Evolutionary conservation across 2,797 vertebrate genomes (phyloP), one percentile per base, ranked within the genome.

Genomic region (Rhinatrema bivittatum): DNA sequence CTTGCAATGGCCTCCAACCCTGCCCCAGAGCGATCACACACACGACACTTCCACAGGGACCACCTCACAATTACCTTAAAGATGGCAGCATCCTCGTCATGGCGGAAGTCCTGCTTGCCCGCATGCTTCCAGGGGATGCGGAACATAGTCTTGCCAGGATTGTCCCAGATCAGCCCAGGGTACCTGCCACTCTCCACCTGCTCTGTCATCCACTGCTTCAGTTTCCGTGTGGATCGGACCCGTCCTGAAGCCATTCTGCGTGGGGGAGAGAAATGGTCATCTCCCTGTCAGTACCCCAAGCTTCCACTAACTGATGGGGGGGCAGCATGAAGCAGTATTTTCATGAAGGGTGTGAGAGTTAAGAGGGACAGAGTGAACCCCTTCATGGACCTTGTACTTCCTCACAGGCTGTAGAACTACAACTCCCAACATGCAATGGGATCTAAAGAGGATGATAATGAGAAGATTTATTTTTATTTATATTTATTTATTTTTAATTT

Each of bases 61-160:
- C n/a, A n/a, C n/a, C 32, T 5, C 13, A 20, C 9, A 6, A 12
- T 17, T 18, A 77, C 91, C 88, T 91, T 93, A 56, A 94, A 95
- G 46, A 95, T 88, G 18, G 87, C 89, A 0, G 85, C 91, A 20
- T 93, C 91, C 46, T 94, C 88, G 2, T 94, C 86, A 9, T 85
- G 85, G 1, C 90, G 76, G 67, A 91, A 93, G 65, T 94, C 91
- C 42, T 94, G 91, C 41, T 93, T 93, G 7, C 90, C 90, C 0
- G 90, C 91, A 3, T 93, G 91, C 53, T 93, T 91, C 92, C 92
- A 95, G 3, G 92, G 92, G 50, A 95, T 92, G 10, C 90, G 85
- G 67, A 94, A 92, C 87, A 89, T 87, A 2, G 86, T 93, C 46
- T 84, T 87, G 7, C 57, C 61, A 0, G 71, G 50, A 15, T 95